Percentiles rank a stretch among this genome's conserved stretches.
Evolutionary conservation across 2,113 vertebrate species (phyloP).

Genomic region (Hippocampus zosterae): DNA sequence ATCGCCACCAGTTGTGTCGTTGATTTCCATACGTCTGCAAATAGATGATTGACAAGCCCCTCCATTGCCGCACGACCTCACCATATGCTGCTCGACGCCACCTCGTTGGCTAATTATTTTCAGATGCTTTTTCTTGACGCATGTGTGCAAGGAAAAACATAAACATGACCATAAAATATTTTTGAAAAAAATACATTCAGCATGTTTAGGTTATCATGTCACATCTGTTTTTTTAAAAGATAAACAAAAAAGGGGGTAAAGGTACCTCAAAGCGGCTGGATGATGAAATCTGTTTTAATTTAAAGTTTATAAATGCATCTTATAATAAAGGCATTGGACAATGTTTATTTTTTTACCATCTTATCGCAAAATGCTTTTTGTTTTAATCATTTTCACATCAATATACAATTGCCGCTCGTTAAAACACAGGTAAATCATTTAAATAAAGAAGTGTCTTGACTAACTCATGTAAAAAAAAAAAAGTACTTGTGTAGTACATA

Average conservation of each 20-base stretch:
- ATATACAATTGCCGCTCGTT: not conserved
- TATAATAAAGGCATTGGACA: not conserved
- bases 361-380: not conserved
- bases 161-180: constrained; percentile 2
- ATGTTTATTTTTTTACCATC: not conserved
- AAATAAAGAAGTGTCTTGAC: not conserved
- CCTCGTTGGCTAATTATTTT: constrained; percentile 5
- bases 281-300: not conserved
- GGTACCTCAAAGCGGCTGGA: not conserved
- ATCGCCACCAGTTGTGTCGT: not conserved
- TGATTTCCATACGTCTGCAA: not conserved
- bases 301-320: not conserved
- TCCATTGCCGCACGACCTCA: not conserved
- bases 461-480: too few relatives aligned
- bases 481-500: not conserved
- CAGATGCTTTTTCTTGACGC: not conserved
- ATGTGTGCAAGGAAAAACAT: not conserved
- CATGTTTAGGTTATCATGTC: not conserved
- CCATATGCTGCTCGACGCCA: constrained; percentile 1
- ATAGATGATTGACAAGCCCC: constrained; percentile 4
- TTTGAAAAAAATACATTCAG: not conserved
- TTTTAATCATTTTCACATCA: not conserved
- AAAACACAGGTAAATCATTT: not conserved
- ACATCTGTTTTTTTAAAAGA: constrained; percentile 3
- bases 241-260: not conserved